Base-by-base conservation (phyloP, 2,797 vertebrate species). In the Gobionotothen gibberifrons region DNA sequence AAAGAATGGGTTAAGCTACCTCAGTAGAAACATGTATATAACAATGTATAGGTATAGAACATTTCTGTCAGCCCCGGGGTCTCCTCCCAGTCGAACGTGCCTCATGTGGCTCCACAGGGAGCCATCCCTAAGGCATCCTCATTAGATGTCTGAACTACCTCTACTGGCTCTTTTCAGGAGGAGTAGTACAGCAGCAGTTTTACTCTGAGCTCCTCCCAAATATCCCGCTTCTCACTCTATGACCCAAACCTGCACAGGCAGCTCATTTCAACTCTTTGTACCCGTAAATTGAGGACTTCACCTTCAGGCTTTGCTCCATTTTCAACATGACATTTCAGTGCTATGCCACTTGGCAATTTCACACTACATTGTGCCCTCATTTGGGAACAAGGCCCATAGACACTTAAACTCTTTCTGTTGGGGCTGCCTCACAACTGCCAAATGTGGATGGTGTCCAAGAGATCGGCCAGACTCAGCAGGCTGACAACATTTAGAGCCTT, bases 111-210 rank as follows among this genome's bases (percentile, higher is more conserved):
- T 75, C 77, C 14, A 63, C 44, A n/a, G 68, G 72, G 67, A 81
- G 44, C 32, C 19, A 11, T 62, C 55, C 80, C 61, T 57, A 44
- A 78, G 59, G 72, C 57, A 29, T 72, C 73, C 46, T 84, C 76
- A 91, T 88, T 79, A 84, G 72, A 54, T 64, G n/a, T 86, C 74
- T 80, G 74, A 63, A 68, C 59, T 43, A 56, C 66, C 57, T 84
- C 36, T 59, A 40, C 59, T 51, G 47, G 21, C 59, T 78, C 44
- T 72, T 59, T 78, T 56, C 47, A 78, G 49, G 47, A 56, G 36
- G 17, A 70, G 69, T 26, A 32, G 55, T 73, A 47, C 46, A 59
- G 60, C 63, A 74, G 72, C 48, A 79, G 74, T 69, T 85, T 48
- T 29, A 44, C 56, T 76, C 10, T 0, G 22, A 64, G 56, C 67